A percentile compares a stretch with the other conserved stretches of the same genome.
Evolutionary conservation across 92 coral and sea anemone species (phyloP).

Genomic region (Epizoanthus illoricatus): DNA sequence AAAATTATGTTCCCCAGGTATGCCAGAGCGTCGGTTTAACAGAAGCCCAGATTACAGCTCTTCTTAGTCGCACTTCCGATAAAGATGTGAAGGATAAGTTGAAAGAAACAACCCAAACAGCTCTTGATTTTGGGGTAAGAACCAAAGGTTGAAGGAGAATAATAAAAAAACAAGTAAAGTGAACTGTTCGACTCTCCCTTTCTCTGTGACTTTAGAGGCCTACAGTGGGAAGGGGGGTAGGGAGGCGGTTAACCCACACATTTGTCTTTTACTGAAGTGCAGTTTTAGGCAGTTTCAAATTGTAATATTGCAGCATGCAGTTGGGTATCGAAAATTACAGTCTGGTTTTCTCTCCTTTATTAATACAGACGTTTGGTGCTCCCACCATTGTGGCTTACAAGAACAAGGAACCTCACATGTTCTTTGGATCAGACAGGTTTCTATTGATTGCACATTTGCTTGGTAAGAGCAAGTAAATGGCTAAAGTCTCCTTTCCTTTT

Average conservation of each 20-base stretch:
- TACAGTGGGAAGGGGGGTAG: no score
- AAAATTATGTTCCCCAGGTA: slow-evolving; percentile 44
- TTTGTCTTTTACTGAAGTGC: no score
- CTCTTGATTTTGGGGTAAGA: slow-evolving; percentile 86
- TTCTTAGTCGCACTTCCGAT: slow-evolving; percentile 62
- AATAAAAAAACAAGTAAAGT: no score
- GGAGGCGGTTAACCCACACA: no score
- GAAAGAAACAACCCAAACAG: slow-evolving; percentile 81
- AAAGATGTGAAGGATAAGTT: slow-evolving; percentile 74
- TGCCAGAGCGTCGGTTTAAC: slow-evolving; percentile 73
- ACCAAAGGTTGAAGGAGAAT: background rate
- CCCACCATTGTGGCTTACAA: slow-evolving; percentile 83
- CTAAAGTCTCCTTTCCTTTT: background rate
- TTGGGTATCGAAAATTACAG: background rate
- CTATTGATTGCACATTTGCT: slow-evolving; percentile 66
- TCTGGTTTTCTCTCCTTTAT: background rate
- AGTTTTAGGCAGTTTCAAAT: no score
- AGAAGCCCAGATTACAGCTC: slow-evolving; percentile 61
- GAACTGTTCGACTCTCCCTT: no score
- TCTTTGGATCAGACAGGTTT: slow-evolving; percentile 90
- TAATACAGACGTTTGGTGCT: slow-evolving; percentile 86
- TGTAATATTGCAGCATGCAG: no score
- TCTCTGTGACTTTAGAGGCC: no score
- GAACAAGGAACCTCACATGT: slow-evolving; percentile 70
- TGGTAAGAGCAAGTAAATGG: slow-evolving; percentile 52